Base-by-base conservation (phyloP, 2,113 vertebrate genomes). In the zebrafish (Danio rerio) region DNA sequence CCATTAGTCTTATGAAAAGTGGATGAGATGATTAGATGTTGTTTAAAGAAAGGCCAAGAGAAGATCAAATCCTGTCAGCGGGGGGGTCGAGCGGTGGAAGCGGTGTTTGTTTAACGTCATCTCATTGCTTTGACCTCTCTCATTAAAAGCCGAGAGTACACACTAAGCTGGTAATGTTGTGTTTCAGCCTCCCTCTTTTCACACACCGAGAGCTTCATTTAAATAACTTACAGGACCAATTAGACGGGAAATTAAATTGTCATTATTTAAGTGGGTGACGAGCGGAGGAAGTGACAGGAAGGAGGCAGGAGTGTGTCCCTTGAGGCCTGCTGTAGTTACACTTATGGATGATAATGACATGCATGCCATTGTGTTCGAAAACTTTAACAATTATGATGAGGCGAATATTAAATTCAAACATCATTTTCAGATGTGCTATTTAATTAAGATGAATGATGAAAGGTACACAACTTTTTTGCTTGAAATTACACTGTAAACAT, bases 211-310 rank as follows among this genome's bases (percentile, higher is more conserved):
- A 89, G 92, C 81, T 90, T 93, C 91, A 94, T 96, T 96, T 97
- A 96, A 96, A 94, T 96, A 96, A 94, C 92, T 93, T 91, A 92
- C 90, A 93, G 93, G 89, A 94, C 92, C 95, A 94, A 96, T 96
- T 94, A 95, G 92, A 92, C 91, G 80, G 92, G 87, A 95, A 95
- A 96, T 96, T 95, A 95, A 95, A 94, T 93, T 94, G 94, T 94
- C 93, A 94, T 95, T 92, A 94, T 92, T 93, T 87, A 87, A 87
- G 87, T 81, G 80, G 84, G 86, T 87, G 85, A 86, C 68, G 88
- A 82, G 86, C 86, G 84, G 63, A 83, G 77, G 89, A 89, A 59
- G 55, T 86, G 89, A 93, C 90, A 89, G 84, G 70, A 73, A 55
- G 68, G 83, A 86, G 68, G 69, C 87, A 88, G 89, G 86, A 92